phyloP scores from a whole-genome alignment of 2,113 vertebrate species.

The Istiophorus platypterus region DNA sequence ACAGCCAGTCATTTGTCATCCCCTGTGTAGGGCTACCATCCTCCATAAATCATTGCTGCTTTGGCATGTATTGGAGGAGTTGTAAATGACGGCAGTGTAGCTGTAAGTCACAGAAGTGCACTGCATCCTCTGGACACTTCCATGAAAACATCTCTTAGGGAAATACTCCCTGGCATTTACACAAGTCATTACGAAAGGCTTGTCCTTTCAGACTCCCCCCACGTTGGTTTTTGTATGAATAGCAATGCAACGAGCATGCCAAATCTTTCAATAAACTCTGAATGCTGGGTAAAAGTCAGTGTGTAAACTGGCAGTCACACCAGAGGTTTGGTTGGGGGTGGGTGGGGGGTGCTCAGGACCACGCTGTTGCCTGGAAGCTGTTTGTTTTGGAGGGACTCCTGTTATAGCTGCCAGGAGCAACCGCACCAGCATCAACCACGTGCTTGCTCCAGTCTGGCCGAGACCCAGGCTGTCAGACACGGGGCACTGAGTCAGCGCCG shows the following conservation, averaged over 20 bases:
- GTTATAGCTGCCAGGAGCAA: slow-evolving; percentile 58
- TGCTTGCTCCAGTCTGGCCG: slow-evolving; percentile 62
- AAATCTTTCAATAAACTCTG: slow-evolving; percentile 59
- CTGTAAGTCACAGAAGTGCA: slow-evolving; percentile 37
- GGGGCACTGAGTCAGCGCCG: slow-evolving; percentile 65
- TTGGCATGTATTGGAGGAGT: slow-evolving; percentile 22
- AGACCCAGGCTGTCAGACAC: slow-evolving; percentile 63
- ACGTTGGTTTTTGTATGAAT: not conserved
- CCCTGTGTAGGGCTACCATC: slow-evolving; percentile 26
- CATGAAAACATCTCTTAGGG: slow-evolving; percentile 17
- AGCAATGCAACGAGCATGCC: slow-evolving; percentile 15
- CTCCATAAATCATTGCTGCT: slow-evolving; percentile 52
- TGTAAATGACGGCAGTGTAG: slow-evolving; percentile 31
- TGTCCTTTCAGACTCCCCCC: slow-evolving; percentile 32
- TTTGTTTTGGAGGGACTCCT: slow-evolving; percentile 67
- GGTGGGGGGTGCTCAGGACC: not conserved
- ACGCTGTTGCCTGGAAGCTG: slow-evolving; percentile 44
- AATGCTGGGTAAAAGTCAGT: slow-evolving; percentile 40
- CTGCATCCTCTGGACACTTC: slow-evolving; percentile 37
- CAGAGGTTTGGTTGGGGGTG: slow-evolving; percentile 19
- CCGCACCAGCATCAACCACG: slow-evolving; percentile 60
- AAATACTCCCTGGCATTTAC: slow-evolving; percentile 66
- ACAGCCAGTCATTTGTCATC: slow-evolving; percentile 64
- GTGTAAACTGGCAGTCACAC: slow-evolving; percentile 53
- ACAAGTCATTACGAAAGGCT: slow-evolving; percentile 52